Conservation (phyloP, 2,888 invertebrate species). For the Zaprionus bogoriensis region DNA sequence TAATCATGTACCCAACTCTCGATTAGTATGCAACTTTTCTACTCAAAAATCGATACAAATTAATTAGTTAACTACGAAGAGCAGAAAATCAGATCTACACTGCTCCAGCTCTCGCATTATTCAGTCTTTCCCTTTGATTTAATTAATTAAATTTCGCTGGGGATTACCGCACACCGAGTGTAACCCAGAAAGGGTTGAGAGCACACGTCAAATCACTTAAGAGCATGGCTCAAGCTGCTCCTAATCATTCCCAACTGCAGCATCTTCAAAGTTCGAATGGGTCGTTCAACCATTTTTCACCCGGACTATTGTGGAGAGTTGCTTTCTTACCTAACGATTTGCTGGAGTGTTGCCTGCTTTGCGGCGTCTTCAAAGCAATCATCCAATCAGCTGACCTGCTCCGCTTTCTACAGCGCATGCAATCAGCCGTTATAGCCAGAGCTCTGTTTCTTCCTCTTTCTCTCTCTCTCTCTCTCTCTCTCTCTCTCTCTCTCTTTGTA, state of each 20-base stretch:
- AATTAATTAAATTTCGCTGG: not conserved
- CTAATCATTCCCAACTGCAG: not conserved
- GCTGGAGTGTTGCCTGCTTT: constrained; percentile 34
- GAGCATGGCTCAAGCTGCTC: constrained; percentile 23
- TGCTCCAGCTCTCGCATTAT: not conserved
- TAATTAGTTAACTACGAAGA: too few relatives aligned
- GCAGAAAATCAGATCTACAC: not conserved
- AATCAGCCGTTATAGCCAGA: constrained; percentile 67
- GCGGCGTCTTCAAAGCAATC: constrained; percentile 63
- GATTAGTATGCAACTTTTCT: too few relatives aligned
- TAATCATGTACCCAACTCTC: too few relatives aligned
- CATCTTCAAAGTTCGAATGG: constrained; percentile 11
- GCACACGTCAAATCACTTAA: constrained; percentile 20
- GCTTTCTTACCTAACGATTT: constrained; percentile 21
- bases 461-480: not conserved
- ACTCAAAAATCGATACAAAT: too few relatives aligned
- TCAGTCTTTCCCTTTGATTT: not conserved
- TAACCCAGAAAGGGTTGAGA: constrained; percentile 7
- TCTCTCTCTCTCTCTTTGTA: constrained; percentile 9
- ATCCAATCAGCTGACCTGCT: constrained; percentile 74
- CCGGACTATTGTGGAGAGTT: not conserved
- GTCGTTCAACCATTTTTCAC: constrained; percentile 14
- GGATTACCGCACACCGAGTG: not conserved
- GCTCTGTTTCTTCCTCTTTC: not conserved
- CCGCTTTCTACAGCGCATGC: constrained; percentile 57